A percentile compares a stretch with the other conserved stretches of the same genome.
Conservation (phyloP, 2,797 vertebrate species). For the Coracias cyanogaster region DNA sequence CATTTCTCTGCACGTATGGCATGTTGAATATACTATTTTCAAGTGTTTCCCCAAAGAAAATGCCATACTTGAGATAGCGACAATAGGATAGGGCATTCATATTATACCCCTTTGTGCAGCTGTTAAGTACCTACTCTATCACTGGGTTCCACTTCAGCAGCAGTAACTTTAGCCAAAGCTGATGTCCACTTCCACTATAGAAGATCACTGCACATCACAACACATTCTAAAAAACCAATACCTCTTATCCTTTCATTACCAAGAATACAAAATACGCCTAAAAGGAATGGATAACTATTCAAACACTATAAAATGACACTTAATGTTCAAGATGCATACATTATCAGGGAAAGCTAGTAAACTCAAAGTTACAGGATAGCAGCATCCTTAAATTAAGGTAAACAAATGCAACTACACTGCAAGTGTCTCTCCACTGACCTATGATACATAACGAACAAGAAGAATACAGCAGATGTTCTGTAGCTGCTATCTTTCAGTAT, state of each 20-base stretch:
- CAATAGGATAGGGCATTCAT: not conserved
- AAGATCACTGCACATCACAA: conserved; percentile 73
- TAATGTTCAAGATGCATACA: not conserved
- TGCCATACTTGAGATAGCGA: not conserved
- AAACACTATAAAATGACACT: not conserved
- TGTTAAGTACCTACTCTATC: conserved; percentile 64
- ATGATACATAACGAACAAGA: not conserved
- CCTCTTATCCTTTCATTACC: not conserved
- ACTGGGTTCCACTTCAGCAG: conserved; percentile 72
- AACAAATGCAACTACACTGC: not conserved
- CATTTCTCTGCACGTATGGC: not conserved
- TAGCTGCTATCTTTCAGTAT: not conserved
- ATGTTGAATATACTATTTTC: not conserved
- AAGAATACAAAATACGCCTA: not conserved
- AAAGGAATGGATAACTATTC: not conserved
- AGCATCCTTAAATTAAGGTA: not conserved
- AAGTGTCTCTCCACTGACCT: not conserved
- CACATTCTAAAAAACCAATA: conserved; percentile 55
- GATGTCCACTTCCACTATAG: conserved; percentile 64
- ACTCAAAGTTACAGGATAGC: not conserved
- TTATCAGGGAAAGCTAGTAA: not conserved
- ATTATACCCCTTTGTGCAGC: conserved; percentile 74
- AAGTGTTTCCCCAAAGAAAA: not conserved
- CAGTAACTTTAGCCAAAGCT: conserved; percentile 75
- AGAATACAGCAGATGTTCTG: not conserved